A percentile compares a stretch with the other conserved stretches of the same genome.
Conservation (phyloP, 2,113 vertebrate species). For the Serinus canaria region DNA sequence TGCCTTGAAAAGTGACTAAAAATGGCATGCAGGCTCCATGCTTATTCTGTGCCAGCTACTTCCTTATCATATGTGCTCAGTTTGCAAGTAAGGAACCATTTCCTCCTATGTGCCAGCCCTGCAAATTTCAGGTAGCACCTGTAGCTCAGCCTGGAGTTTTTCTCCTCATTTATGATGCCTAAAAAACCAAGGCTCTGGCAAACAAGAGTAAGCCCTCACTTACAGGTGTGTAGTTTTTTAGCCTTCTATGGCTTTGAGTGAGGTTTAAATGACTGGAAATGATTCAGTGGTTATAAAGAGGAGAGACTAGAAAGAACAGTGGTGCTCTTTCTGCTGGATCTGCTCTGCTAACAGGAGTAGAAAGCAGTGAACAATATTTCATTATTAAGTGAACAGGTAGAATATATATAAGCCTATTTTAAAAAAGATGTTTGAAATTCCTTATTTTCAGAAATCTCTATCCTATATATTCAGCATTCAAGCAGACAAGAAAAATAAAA, state of each 20-base stretch:
- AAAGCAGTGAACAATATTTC: neutral
- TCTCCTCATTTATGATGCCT: neutral
- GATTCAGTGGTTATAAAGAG: neutral
- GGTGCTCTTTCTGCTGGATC: neutral
- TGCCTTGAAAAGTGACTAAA: constrained; percentile 12
- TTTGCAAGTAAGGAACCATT: neutral
- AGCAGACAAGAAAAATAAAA: neutral
- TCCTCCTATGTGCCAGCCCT: neutral
- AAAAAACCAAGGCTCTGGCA: neutral
- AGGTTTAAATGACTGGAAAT: constrained; percentile 18
- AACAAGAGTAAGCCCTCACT: neutral
- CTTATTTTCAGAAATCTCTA: neutral
- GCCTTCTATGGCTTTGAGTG: neutral
- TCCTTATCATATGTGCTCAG: neutral
- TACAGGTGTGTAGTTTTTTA: neutral
- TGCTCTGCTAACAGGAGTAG: neutral
- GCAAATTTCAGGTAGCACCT: neutral
- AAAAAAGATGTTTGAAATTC: neutral
- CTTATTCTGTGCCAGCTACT: neutral
- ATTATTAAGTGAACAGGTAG: neutral
- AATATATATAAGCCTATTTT: neutral
- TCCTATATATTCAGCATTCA: neutral
- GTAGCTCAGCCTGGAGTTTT: neutral
- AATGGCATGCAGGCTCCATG: neutral
- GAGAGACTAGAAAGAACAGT: neutral